Base-by-base conservation (phyloP, 2,113 vertebrate species). In the Varanus komodoensis region DNA sequence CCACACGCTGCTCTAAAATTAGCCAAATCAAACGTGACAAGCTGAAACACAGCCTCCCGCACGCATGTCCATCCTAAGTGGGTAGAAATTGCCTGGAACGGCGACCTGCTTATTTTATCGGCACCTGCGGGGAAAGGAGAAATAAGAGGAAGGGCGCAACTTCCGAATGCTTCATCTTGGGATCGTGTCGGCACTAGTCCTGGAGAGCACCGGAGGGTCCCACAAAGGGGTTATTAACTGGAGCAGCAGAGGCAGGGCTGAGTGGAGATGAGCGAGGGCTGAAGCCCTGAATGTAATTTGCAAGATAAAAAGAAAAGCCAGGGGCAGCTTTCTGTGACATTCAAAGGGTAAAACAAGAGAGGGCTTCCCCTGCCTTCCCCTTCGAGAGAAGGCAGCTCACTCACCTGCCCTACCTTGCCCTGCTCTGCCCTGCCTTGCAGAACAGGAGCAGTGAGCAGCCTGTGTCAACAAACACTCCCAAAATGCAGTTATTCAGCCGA, bases 11-110 rank as follows among this genome's bases (percentile, higher is more conserved):
- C 95, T 95, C 92, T 92, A 93, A 95, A 96, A 96, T 96, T 95
- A 96, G 95, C 71, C 94, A 91, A 94, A 96, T 93, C 94, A 94
- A 95, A 54, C 77, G 82, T 92, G 94, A 95, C 94, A 73, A 92
- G 96, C 92, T 95, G 82, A 91, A 89, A 95, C 96, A 95, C 80
- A 92, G 93, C 91, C 91, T n/a, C 93, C 91, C 80, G 77, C 89
- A 92, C 91, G 75, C 86, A 52, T 4, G 91, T 71, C 92, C 88
- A 91, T 71, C 92, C 88, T 84, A 6, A 32, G 93, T 85, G 91
- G 91, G 90, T 95, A 44, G 38, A 93, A 93, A 93, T 4, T 6
- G 15, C 64, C 14, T 86, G 89, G 85, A 87, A 95, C 89, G 88
- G 90, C 7, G 0, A 38, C 80, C 0, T 83, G 14, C 23, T 74